Evolutionary conservation across 2,888 invertebrate genomes (phyloP), one percentile per base, ranked within the genome.

Genomic region (Subacronicta megacephala): DNA sequence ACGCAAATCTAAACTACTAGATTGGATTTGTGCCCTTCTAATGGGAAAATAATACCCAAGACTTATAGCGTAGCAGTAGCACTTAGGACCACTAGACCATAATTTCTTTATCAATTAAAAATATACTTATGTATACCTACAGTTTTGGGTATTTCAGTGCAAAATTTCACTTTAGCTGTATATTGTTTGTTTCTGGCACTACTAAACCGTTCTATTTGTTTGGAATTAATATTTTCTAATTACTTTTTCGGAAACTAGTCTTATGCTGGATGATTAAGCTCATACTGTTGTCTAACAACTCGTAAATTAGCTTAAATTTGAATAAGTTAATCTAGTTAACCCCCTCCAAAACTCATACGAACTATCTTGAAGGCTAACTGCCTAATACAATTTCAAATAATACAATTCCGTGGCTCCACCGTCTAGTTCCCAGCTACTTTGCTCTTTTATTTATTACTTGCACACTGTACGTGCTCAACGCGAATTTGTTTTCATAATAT

Each of bases 401-500:
- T 85, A 81, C 88, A 83, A 89, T 92, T 89, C 84, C 83, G 84
- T 80, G 84, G 88, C 84, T 82, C 81, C 79, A 78, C 77, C 75
- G 67, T 81, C 77, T 80, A 81, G 77, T 81, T 78, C 62, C 80
- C 75, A 82, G 74, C 72, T 83, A 81, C 87, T 88, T 84, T 89
- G 81, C 85, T 87, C 87, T 85, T 81, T 90, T 92, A 93, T 93
- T 93, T 93, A 93, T 92, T 92, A 92, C 92, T 89, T 84, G 87
- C 87, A 85, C 90, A 86, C 86, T 84, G 88, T 89, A 93, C 93
- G 93, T 92, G 93, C 92, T 92, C 91, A 90, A 88, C 90, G 83
- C 87, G 90, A 93, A 93, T 93, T 93, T 93, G 93, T 93, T 93
- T 92, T 90, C 93, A 92, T 93, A 93, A 93, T 93, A 93, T 93